A percentile compares a stretch with the other conserved stretches of the same genome.
phyloP scores from a whole-genome alignment of 1,140 invertebrate genomes.

The Stegodyphus mimosarum region DNA sequence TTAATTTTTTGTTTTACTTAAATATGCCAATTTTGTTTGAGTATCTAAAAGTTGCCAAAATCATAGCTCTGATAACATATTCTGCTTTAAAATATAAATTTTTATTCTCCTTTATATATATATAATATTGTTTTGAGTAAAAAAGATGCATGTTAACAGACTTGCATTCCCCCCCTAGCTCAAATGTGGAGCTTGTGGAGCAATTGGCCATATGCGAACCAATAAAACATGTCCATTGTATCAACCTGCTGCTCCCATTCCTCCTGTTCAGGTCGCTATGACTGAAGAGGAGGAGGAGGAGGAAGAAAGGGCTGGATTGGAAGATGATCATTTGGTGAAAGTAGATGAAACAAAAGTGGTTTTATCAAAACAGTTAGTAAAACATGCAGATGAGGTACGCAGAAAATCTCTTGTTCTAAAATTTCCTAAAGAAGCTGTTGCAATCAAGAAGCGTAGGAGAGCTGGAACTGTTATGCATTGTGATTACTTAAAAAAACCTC shows the following conservation, averaged over 20 bases:
- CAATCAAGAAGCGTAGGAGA: slow-evolving; percentile 75
- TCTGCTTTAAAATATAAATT: too few species aligned
- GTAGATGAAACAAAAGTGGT: slow-evolving; percentile 79
- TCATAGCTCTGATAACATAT: too few species aligned
- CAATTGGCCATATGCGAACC: slow-evolving; percentile 84
- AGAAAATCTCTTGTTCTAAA: slow-evolving; percentile 83
- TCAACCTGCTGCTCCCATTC: slow-evolving; percentile 73
- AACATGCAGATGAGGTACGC: slow-evolving; percentile 85
- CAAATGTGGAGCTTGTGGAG: slow-evolving; percentile 94
- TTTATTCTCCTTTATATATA: too few species aligned
- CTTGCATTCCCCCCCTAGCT: slow-evolving; percentile 70
- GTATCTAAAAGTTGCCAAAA: too few species aligned
- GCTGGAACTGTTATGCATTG: slow-evolving; percentile 79
- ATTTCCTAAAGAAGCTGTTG: slow-evolving; percentile 81
- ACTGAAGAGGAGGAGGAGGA: slow-evolving; percentile 86
- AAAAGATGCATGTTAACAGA: too few species aligned
- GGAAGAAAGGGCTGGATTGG: slow-evolving; percentile 80
- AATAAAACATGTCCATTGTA: slow-evolving; percentile 97
- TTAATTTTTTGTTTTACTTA: too few species aligned
- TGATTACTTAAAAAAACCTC: slow-evolving; percentile 90
- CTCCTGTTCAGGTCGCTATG: slow-evolving; percentile 80
- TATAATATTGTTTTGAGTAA: too few species aligned
- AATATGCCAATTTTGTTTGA: too few species aligned
- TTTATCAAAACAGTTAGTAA: slow-evolving; percentile 64
- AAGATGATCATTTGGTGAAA: slow-evolving; percentile 84